Base-by-base conservation (phyloP, 35 echinoderm and acorn worm species). In the Apostichopus japonicus region DNA sequence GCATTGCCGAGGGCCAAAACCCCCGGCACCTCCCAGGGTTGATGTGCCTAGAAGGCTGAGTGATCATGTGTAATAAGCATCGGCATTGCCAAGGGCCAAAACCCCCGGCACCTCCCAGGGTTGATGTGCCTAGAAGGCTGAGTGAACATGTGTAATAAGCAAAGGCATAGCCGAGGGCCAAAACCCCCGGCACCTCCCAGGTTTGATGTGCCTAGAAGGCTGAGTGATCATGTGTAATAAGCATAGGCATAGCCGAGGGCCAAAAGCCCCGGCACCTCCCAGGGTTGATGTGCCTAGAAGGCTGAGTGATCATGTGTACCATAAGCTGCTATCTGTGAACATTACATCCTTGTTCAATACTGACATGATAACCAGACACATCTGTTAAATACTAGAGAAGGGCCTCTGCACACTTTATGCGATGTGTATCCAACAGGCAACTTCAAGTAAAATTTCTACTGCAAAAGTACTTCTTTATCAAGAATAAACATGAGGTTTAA, bases 1-100 rank as follows among this genome's bases (percentile, higher is more conserved):
- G 15, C 86, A 89, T 4, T 17, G 61, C 33, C 21, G 62, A 51
- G 81, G 81, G 1, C 81, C 81, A 0, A 84, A 84, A 24, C 86
- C 65, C 22, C 86, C 86, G 1, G 86, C 86, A 10, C 86, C 86
- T 44, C 86, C 86, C 14, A 63, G 86, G 22, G 59, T 53, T 89
- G 86, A 89, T 72, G 63, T 63, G 16, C 59, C 86, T 23, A 67
- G 67, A 25, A 89, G 61, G 53, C 86, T 13, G 61, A 75, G 86
- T 89, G 86, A 89, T 17, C 72, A 89, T 89, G 61, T 89, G 33
- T 89, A 72, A 89, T 21, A 57, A 73, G n/a, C 86, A 89, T 15
- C 6, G 86, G 15, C 86, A 89, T 10, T 52, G 61, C 33, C 9
- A 6, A 51, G 81, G 81, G 6, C 81, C 81, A 0, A 84, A 84